Evolutionary conservation across 2,888 invertebrate species (phyloP), one percentile per base, ranked within the genome.

Genomic region (Drosophila colorata): DNA sequence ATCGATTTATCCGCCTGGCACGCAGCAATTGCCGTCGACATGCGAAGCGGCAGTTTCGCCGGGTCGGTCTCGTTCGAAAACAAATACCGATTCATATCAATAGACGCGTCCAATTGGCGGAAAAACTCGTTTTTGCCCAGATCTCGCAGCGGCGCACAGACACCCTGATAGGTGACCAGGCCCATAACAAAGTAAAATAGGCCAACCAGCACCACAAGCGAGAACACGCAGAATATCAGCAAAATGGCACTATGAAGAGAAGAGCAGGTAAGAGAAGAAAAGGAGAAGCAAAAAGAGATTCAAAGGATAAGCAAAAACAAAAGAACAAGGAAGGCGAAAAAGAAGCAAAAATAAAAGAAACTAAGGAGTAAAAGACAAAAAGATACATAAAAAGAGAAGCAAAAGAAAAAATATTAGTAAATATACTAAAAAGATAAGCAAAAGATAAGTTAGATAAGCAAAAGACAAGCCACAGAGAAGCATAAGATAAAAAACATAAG

Each of bases 1-100:
- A 96, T 92, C 49, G 96, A 95, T 61, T 93, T 90, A 92, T 97
- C 97, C 18, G 90, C 90, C 88, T 96, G 95, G 90, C 97, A 98
- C 40, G 93, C 93, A 71, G 93, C 91, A 16, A 96, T 91, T 38
- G 95, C 94, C 56, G 93, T 92, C 61, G 92, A 92, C 43, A 92
- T 88, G n/a, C 88, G 87, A 58, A 92, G 83, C 8, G 91, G 90
- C 52, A 85, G 65, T 37, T 38, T 75, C 25, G 16, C 51, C 2
- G 6, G 80, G 67, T 51, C 8, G 0, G 38, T 18, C n/a, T 31
- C 31, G 1, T 1, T 20, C 63, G 25, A 91, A 80, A n/a, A 92
- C 90, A 86, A 90, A 82, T 23, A 92, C 55, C 44, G 91, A 87
- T 95, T 94, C 51, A 95, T 90, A 78, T 94, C 93, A 31, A 95